Base-by-base conservation (phyloP, 2,797 vertebrate species). In the Darevskia mixta region DNA sequence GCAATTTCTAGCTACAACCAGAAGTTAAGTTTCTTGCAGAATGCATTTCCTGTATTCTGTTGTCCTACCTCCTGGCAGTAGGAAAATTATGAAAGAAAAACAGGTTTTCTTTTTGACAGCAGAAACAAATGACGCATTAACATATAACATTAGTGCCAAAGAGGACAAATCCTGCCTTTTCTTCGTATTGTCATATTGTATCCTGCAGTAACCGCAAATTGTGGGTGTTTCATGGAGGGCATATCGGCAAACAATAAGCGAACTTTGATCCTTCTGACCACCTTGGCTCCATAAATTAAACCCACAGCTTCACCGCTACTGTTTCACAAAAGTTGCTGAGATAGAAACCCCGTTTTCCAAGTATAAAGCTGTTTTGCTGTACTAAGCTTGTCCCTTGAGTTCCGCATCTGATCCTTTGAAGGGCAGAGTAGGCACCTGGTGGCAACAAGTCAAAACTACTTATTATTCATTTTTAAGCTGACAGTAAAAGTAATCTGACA, bases 1-100 rank as follows among this genome's bases (percentile, higher is more conserved):
- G 29, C 27, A 23, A 45, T n/a, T 76, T 64, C 18, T 77, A 17
- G 2, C n/a, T 41, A 3, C 3, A 0, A 25, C 0, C 0, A 6
- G 23, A 55, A 75, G 35, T 73, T 45, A 67, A 5, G 29, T 55
- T 20, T 38, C 3, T 78, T 0, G 29, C 25, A 32, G 3, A 7
- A 41, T 6, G 4, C n/a, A 3, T 55, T 0, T 13, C 18, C 32
- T 29, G n/a, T 69, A 61, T 27, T 82, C 8, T 35, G 3, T 32
- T 82, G 29, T 8, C 58, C 35, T n/a, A 32, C 64, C 55, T 69
- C 43, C 8, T 0, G 18, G 32, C 66, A 23, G 23, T 0, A 32
- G 0, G 35, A 38, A 41, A 15, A 2, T 71, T 79, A 45, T 29
- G 35, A 32, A 45, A 83, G 64, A 9, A 76, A 23, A 82, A 5